Base-by-base conservation (phyloP, 2,888 invertebrate genomes). In the Clivina fossor region DNA sequence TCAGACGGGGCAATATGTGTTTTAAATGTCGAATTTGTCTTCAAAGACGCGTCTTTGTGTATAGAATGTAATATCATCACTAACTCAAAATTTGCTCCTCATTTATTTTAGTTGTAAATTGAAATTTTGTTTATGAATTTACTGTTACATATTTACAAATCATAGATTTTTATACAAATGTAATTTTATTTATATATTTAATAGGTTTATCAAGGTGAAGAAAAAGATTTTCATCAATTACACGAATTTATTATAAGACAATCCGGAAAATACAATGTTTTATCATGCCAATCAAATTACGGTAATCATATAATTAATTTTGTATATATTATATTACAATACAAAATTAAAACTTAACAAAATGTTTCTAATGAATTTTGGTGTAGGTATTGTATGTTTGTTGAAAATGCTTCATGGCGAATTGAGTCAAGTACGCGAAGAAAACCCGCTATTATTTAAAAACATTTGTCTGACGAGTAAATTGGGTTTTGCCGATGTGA, bases 401-500 rank as follows among this genome's bases (percentile, higher is more conserved):
- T 75, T 93, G 2, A 84, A 88, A 60, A 78, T 93, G 32, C 72
- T 94, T 18, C 85, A 87, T 65, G 90, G 90, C 7, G 92, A 93
- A 19, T 75, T 94, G 22, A 80, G 83, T 0, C 87, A 89, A 56
- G 89, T 93, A 0, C 80, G 82, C n/a, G 84, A 85, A 64, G 89
- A 90, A 63, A 84, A 88, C 67, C 86, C 89, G 1, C 71, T 88
- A 33, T 73, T 88, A 33, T 87, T 90, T 69, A 88, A 88, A 71
- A 91, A 91, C 59, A 86, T 92, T 2, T 85, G 90, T 22, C 80
- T 93, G 13, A 91, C 93, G 5, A 84, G 82, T 37, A 95, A 95
- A 72, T 82, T 93, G 55, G 94, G 95, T 2, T 95, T 95, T 70
- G 90, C 95, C 33, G 95, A 96, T 76, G 89, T 95, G 50, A 94